These are phyloP conservation scores for Cossypha polioptera DNA, from an alignment of 2,797 vertebrate species.

Conservation along the genomic window DNA sequence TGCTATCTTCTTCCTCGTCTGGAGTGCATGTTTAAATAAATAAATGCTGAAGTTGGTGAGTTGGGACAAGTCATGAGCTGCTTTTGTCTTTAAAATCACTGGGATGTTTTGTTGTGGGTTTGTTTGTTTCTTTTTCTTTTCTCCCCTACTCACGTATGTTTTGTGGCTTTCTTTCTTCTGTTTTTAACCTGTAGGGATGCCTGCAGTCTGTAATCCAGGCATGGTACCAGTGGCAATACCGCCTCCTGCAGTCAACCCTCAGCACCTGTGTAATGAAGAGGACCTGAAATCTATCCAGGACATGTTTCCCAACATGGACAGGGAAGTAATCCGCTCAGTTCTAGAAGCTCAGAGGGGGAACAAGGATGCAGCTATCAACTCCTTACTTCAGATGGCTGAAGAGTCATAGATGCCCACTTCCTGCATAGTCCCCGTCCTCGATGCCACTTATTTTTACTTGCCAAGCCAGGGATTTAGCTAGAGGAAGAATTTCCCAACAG, in stretches of 20 bases:
- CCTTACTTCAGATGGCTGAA: slow-evolving; percentile 93
- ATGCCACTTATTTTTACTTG: slow-evolving; percentile 56
- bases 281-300: slow-evolving; percentile 94
- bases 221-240: slow-evolving; percentile 87
- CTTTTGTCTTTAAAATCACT: neutral
- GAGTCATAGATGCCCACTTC: slow-evolving; percentile 81
- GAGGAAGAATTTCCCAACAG: slow-evolving; percentile 33
- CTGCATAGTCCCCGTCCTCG: neutral
- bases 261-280: slow-evolving; percentile 83
- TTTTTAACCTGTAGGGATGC: slow-evolving; percentile 79
- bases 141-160: neutral
- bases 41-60: neutral
- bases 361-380: slow-evolving; percentile 94
- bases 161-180: neutral
- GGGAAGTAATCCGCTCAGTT: slow-evolving; percentile 92
- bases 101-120: neutral
- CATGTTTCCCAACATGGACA: slow-evolving; percentile 97
- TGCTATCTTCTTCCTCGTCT: neutral
- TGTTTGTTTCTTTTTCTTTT: neutral
- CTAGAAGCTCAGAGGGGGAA: slow-evolving; percentile 93
- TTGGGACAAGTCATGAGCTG: neutral
- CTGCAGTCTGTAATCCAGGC: slow-evolving; percentile 89
- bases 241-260: slow-evolving; percentile 74
- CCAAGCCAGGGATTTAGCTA: slow-evolving; percentile 63
- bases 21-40: neutral